These are phyloP conservation scores for Cathartes aura DNA, from an alignment of 2,113 vertebrate genomes.

Conservation along the genomic window DNA sequence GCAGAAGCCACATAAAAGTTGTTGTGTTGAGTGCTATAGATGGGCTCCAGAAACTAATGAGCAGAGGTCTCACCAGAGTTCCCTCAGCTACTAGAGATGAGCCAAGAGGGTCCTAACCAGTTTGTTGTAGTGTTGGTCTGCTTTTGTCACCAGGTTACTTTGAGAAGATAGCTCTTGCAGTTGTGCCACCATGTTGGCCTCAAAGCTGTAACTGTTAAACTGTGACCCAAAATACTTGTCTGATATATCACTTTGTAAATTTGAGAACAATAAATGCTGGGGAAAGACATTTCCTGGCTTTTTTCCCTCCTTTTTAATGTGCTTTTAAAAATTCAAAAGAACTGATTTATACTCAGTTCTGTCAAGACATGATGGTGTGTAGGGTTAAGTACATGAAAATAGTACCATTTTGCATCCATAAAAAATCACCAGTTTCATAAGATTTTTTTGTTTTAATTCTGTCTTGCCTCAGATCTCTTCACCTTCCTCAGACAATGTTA, in stretches of 20 bases:
- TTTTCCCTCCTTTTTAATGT: not conserved
- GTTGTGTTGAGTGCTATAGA: not conserved
- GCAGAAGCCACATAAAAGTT: not conserved
- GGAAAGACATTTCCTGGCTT: not conserved
- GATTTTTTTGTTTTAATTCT: not conserved
- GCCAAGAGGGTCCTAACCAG: not conserved
- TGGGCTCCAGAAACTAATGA: not conserved
- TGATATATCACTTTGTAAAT: not conserved
- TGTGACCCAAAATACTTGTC: not conserved
- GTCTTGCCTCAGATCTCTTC: not conserved
- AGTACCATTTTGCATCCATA: not conserved
- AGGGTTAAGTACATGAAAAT: not conserved
- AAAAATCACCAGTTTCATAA: not conserved
- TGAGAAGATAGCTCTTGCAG: not conserved
- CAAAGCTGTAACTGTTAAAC: not conserved
- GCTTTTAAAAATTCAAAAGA: not conserved
- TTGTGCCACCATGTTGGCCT: not conserved
- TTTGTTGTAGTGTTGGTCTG: not conserved
- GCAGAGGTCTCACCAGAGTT: not conserved
- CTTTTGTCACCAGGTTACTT: not conserved
- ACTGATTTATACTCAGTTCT: not conserved
- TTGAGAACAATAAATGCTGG: not conserved
- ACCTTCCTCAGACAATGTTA: not conserved
- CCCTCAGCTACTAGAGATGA: not conserved
- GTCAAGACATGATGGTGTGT: not conserved